Evolutionary conservation across 2,113 vertebrate species (phyloP).

Genomic region (Tetrax tetrax): DNA sequence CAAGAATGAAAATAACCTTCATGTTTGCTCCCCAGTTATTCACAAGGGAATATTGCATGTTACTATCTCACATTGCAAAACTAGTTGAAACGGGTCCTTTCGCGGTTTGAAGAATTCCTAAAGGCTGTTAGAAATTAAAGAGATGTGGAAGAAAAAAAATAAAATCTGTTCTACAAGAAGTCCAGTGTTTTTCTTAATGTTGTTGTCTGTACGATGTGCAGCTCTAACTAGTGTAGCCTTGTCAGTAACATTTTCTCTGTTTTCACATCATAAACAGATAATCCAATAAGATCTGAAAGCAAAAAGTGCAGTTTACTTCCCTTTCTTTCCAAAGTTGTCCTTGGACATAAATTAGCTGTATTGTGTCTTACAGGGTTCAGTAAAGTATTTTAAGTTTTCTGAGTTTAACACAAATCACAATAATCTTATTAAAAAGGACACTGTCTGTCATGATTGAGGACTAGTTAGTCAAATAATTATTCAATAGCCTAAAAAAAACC

Average conservation of each 20-base stretch:
- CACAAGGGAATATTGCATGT: not conserved
- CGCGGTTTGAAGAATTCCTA: not conserved
- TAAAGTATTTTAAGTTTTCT: not conserved
- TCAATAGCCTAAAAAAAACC: not conserved
- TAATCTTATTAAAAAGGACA: not conserved
- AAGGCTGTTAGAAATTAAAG: not conserved
- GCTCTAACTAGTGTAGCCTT: not conserved
- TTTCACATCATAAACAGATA: not conserved
- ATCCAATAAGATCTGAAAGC: not conserved
- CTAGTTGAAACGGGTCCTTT: not conserved
- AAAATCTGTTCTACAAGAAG: rapidly evolving
- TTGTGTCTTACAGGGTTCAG: not conserved
- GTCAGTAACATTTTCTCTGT: not conserved
- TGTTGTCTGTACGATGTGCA: not conserved
- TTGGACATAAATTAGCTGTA: not conserved
- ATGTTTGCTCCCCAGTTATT: not conserved
- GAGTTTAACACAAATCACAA: not conserved
- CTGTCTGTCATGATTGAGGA: not conserved
- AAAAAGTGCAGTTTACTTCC: not conserved
- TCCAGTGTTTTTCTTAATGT: not conserved
- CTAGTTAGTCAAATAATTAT: not conserved
- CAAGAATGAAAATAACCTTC: not conserved
- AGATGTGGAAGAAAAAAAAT: not conserved
- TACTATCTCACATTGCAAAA: not conserved
- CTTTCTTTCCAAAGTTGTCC: not conserved